Percentiles rank a stretch among this genome's conserved stretches.
phyloP scores from a whole-genome alignment of 2,888 invertebrate species.

The Calliphora vomitoria region DNA sequence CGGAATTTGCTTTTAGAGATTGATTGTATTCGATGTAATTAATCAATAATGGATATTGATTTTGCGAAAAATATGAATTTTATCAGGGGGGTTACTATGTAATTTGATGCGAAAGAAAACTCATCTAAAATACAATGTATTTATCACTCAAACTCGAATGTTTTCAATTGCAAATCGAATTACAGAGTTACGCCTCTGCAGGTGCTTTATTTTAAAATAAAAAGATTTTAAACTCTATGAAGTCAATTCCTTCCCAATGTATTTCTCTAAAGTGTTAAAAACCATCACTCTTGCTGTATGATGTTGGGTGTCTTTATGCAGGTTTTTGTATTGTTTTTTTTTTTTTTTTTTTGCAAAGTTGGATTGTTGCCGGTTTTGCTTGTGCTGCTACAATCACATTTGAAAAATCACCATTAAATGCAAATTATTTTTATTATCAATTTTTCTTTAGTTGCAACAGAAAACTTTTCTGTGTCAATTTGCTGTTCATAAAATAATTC shows the following conservation, averaged over 20 bases:
- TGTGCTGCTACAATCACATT: constrained; percentile 43
- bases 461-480: constrained; percentile 67
- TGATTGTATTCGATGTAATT: no score
- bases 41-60: no score
- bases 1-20: no score
- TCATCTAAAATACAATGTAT: no score
- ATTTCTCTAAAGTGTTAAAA: constrained; percentile 35
- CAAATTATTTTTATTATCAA: constrained; percentile 74
- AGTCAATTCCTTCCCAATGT: not conserved
- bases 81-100: no score
- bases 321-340: constrained; percentile 7
- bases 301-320: constrained; percentile 46
- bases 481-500: constrained; percentile 30
- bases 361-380: not conserved
- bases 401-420: constrained; percentile 73
- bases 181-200: no score
- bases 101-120: no score
- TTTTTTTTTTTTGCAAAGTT: not conserved
- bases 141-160: no score
- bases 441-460: constrained; percentile 35
- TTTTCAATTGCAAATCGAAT: no score
- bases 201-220: no score
- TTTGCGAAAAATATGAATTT: no score
- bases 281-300: constrained; percentile 33
- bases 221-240: no score